Evolutionary conservation across 2,113 vertebrate genomes (phyloP).

Genomic region (Blennius ocellaris): DNA sequence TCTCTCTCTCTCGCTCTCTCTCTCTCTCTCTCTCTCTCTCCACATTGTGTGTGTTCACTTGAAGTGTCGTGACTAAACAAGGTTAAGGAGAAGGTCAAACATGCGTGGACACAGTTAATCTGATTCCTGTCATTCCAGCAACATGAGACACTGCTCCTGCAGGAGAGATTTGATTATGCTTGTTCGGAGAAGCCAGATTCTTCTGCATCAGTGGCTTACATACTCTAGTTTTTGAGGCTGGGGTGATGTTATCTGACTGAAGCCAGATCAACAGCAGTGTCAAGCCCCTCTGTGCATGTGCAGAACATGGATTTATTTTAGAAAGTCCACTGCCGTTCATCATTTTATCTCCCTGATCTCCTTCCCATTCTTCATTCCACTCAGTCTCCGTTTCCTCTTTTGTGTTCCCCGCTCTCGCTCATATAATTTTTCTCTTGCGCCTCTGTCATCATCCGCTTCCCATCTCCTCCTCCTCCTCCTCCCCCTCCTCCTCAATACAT

Average conservation of each 20-base stretch:
- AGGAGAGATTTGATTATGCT: conserved; percentile 47
- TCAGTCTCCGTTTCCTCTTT: conserved; percentile 13
- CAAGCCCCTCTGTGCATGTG: conserved; percentile 1
- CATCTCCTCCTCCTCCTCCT: background rate
- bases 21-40: conserved; percentile 26
- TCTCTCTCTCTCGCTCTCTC: too few relatives aligned
- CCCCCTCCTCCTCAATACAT: conserved; percentile 5
- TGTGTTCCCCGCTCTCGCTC: conserved; percentile 1
- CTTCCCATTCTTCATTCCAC: conserved; percentile 11
- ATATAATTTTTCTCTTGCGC: conserved; percentile 13
- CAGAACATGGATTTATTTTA: conserved; percentile 40
- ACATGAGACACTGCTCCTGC: conserved; percentile 32
- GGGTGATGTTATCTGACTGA: conserved; percentile 17
- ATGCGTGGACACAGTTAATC: conserved; percentile 61
- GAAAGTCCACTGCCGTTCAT: conserved; percentile 10
- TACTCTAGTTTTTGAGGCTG: conserved; percentile 5
- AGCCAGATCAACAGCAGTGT: conserved; percentile 10
- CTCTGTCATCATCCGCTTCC: conserved; percentile 4
- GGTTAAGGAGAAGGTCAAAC: conserved; percentile 79
- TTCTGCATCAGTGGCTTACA: conserved; percentile 13
- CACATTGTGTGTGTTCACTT: conserved; percentile 41
- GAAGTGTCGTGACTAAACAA: conserved; percentile 61
- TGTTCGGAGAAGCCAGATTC: conserved; percentile 25
- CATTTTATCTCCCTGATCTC: conserved; percentile 7
- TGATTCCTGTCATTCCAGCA: conserved; percentile 49